These are phyloP conservation scores for Drosophila nr. medialis DNA, from an alignment of 2,888 invertebrate species.

Conservation along the genomic window DNA sequence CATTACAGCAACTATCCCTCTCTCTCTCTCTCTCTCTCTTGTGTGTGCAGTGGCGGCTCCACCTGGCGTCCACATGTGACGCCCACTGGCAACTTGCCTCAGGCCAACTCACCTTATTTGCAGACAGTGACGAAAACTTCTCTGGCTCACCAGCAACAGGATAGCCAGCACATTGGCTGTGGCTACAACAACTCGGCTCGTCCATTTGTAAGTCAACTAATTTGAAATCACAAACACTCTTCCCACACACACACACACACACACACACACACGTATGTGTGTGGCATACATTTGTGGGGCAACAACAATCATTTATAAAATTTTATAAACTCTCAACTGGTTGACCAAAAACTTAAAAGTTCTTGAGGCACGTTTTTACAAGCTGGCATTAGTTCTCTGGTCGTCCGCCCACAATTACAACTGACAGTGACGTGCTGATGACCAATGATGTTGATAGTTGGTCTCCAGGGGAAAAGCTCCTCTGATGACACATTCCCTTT, in stretches of 20 bases:
- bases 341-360: slow-evolving; percentile 59
- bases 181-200: slow-evolving; percentile 95
- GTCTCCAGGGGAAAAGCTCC: slow-evolving; percentile 38
- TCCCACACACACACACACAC: slow-evolving; percentile 20
- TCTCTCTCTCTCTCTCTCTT: neutral
- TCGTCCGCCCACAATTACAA: neutral
- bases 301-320: slow-evolving; percentile 70
- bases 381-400: slow-evolving; percentile 24
- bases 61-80: slow-evolving; percentile 96
- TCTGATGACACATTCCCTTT: slow-evolving; percentile 15
- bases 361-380: slow-evolving; percentile 48
- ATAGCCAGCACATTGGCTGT: slow-evolving; percentile 91
- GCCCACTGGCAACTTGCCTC: slow-evolving; percentile 90
- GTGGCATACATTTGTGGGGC: slow-evolving; percentile 64
- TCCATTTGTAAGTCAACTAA: slow-evolving; percentile 88
- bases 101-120: slow-evolving; percentile 83
- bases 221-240: slow-evolving; percentile 42
- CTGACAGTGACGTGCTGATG: slow-evolving; percentile 66
- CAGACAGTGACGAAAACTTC: slow-evolving; percentile 94
- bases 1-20: slow-evolving; percentile 5
- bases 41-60: slow-evolving; percentile 90
- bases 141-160: slow-evolving; percentile 90
- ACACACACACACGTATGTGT: slow-evolving; percentile 11
- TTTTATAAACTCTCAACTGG: slow-evolving; percentile 65
- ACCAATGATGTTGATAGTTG: slow-evolving; percentile 78